A percentile compares a stretch with the other conserved stretches of the same genome.
These are phyloP conservation scores for Orientallactaga sibirica DNA, from an alignment of 2,797 vertebrate genomes.

Conservation along the genomic window DNA sequence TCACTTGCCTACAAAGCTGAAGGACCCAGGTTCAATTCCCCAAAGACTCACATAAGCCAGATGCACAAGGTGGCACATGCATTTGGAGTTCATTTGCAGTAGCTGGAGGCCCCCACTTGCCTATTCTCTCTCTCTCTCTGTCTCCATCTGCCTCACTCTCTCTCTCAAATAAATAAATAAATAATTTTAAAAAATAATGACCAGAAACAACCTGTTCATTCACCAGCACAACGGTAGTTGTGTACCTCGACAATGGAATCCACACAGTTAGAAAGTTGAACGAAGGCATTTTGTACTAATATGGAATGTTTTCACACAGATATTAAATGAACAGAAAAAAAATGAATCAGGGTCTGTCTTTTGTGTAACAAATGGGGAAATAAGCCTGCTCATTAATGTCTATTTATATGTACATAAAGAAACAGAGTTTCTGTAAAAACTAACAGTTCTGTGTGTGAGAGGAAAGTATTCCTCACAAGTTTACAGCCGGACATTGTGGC, in stretches of 20 bases:
- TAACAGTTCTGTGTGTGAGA: not conserved
- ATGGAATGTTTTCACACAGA: conserved; percentile 7
- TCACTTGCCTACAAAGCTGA: too few species aligned
- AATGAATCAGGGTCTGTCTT: not conserved
- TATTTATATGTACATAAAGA: conserved; percentile 2
- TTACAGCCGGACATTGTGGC: too few species aligned
- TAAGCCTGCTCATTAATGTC: not conserved
- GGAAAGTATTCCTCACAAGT: not conserved
- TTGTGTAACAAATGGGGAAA: conserved; percentile 10
- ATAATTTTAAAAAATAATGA: too few species aligned
- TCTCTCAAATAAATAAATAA: too few species aligned
- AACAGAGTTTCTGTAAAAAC: conserved; percentile 20
- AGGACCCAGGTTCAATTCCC: too few species aligned
- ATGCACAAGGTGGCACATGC: too few species aligned
- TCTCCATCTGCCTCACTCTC: too few species aligned
- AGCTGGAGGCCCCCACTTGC: too few species aligned
- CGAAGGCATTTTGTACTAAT: not conserved
- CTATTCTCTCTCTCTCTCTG: too few species aligned
- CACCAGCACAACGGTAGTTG: not conserved
- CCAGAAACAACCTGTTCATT: not conserved
- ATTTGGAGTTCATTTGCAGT: too few species aligned
- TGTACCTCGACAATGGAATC: not conserved
- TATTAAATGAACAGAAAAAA: not conserved
- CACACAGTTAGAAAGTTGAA: not conserved
- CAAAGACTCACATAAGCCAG: too few species aligned